Evolutionary conservation across 2,888 invertebrate species (phyloP).

Genomic region (Eubasilissa splendida): DNA sequence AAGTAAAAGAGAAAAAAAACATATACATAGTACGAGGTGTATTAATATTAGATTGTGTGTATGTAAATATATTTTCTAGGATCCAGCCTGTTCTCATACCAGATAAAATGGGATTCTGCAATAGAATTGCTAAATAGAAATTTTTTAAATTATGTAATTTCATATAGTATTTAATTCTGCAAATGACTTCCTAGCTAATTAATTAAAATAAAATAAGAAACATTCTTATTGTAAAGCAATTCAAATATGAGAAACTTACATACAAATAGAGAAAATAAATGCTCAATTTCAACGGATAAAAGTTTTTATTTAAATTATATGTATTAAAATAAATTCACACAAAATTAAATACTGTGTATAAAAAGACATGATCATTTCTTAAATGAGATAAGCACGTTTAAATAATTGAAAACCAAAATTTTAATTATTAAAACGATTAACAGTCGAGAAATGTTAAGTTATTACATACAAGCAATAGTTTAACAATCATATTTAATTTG

Average conservation of each 20-base stretch:
- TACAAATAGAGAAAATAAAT: constrained; percentile 18
- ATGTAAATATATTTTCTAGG: constrained; percentile 1
- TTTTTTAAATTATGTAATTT: not conserved
- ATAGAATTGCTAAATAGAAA: constrained; percentile 2
- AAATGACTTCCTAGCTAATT: constrained; percentile 23
- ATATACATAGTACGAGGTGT: constrained; percentile 32
- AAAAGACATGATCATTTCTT: no score
- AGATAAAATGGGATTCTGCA: constrained; percentile 16
- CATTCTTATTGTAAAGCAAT: constrained; percentile 17
- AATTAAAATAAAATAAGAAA: constrained; percentile 34
- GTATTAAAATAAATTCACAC: not conserved
- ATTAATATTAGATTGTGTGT: not conserved
- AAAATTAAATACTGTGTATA: no score
- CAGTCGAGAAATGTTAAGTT: no score
- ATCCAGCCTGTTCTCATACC: not conserved
- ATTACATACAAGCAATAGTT: no score
- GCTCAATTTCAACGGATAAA: constrained; percentile 29
- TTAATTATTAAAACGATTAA: no score
- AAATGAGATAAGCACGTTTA: no score
- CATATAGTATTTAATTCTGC: constrained; percentile 10
- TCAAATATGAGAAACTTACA: constrained; percentile 19
- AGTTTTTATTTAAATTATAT: constrained; percentile 1
- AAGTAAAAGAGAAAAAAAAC: constrained; percentile 32
- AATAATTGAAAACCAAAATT: no score
- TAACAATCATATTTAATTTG: not conserved